These are phyloP conservation scores for Prionace glauca DNA, from an alignment of 2,797 vertebrate species.

Conservation along the genomic window DNA sequence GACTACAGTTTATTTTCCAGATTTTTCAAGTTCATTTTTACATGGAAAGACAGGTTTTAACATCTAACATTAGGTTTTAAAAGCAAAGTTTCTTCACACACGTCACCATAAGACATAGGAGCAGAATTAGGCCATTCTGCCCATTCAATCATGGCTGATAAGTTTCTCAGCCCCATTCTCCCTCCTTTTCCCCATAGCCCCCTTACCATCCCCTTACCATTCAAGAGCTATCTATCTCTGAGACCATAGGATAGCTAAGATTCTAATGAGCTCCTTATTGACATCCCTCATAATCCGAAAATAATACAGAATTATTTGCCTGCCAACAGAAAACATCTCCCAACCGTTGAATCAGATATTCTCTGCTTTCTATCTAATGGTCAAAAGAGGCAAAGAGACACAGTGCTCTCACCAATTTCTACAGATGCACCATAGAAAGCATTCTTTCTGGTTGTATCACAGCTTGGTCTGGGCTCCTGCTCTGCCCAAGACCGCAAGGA, in stretches of 20 bases:
- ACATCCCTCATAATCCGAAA: not conserved
- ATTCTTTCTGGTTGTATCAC: no score
- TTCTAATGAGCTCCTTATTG: not conserved
- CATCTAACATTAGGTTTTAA: not conserved
- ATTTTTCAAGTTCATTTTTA: not conserved
- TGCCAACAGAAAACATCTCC: not conserved
- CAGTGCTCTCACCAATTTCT: no score
- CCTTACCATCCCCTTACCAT: no score
- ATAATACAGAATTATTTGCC: not conserved
- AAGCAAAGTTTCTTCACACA: not conserved
- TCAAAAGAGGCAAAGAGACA: not conserved
- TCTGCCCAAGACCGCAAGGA: no score
- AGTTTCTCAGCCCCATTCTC: no score
- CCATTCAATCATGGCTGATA: no score
- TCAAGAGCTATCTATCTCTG: not conserved
- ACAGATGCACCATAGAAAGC: no score
- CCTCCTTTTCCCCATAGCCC: no score
- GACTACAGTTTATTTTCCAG: not conserved
- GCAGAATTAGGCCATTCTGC: no score
- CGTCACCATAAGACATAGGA: no score
- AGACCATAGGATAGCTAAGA: not conserved
- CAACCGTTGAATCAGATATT: not conserved
- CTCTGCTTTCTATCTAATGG: not conserved
- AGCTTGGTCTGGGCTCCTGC: no score
- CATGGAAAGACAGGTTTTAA: not conserved